A percentile compares a stretch with the other conserved stretches of the same genome.
Evolutionary conservation across 2,113 vertebrate genomes (phyloP).

Genomic region (Mola mola): DNA sequence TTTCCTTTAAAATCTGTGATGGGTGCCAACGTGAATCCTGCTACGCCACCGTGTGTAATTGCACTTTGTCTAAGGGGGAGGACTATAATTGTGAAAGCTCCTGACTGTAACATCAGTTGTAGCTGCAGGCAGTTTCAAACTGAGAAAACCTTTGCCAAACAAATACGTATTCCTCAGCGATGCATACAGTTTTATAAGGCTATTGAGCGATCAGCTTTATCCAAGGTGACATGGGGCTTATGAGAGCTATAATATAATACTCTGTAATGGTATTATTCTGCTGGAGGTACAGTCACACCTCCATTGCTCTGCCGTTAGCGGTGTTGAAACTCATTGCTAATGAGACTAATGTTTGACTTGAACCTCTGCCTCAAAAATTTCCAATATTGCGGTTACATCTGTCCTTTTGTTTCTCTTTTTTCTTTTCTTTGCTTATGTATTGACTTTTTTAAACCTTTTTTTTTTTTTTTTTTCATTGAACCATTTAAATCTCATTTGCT

Average conservation of each 20-base stretch:
- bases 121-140: slow-evolving; percentile 59
- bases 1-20: slow-evolving; percentile 62
- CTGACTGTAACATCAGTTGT: slow-evolving; percentile 51
- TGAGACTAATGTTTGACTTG: slow-evolving; percentile 67
- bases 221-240: slow-evolving; percentile 74
- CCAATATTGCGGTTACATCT: slow-evolving; percentile 6
- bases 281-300: slow-evolving; percentile 63
- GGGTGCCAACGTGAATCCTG: slow-evolving; percentile 62
- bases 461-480: slow-evolving; percentile 32
- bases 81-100: slow-evolving; percentile 32
- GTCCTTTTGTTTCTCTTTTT: slow-evolving; percentile 8
- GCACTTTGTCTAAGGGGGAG: slow-evolving; percentile 51
- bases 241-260: slow-evolving; percentile 69
- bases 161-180: slow-evolving; percentile 60
- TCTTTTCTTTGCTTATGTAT: slow-evolving; percentile 45
- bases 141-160: slow-evolving; percentile 58
- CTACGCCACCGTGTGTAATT: slow-evolving; percentile 62
- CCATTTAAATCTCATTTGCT: slow-evolving; percentile 39
- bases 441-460: slow-evolving; percentile 46
- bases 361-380: slow-evolving; percentile 58
- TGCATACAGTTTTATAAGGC: slow-evolving; percentile 64
- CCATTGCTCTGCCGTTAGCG: slow-evolving; percentile 44
- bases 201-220: slow-evolving; percentile 67
- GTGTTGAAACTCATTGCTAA: slow-evolving; percentile 55
- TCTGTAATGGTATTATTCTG: slow-evolving; percentile 70